Evolutionary conservation across 2,888 invertebrate species (phyloP), one percentile per base, ranked within the genome.

Genomic region (Limnephilus lunatus): DNA sequence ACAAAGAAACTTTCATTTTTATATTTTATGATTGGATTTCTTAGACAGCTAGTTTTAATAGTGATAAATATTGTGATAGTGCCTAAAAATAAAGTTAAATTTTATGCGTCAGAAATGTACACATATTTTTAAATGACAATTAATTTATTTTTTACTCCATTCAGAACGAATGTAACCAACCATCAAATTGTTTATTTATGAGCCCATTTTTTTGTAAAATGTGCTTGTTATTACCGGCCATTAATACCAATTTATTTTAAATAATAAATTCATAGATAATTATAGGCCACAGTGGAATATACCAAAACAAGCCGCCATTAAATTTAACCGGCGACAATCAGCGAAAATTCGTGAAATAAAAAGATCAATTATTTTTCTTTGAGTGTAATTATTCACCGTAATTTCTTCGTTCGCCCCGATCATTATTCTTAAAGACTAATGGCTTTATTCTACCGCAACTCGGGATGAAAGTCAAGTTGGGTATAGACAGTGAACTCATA

Each of bases 401-500:
- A 87, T 68, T 87, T 53, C 87, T 53, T 87, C 87, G 48, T 85
- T 53, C n/a, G 14, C 53, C 87, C 5, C 68, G 25, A 15, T 85
- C 87, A 87, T 87, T 87, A 87, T 53, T 87, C 87, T 53, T 87
- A 48, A 53, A 35, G 87, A 87, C 87, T 87, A 68, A 87, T 87
- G 87, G 87, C 87, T 87, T 87, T 87, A 87, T 87, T 87, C 87
- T 44, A 87, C 87, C 87, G 31, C 87, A 87, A 30, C 87, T 87
- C 30, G 32, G 87, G 53, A 53, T 32, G 32, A n/a, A 87, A 87
- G 87, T 87, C 87, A 87, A 87, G 53, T 87, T 53, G 87, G 53
- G 25, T 19, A 68, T 68, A 19, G 19, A 5, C 53, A 68, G 5
- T 68, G 53, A 68, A 25, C 53, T 19, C 0, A 25, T 7, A 25